Base-by-base conservation (phyloP, 2,888 invertebrate genomes). In the Sinodicranocentrus sp. region DNA sequence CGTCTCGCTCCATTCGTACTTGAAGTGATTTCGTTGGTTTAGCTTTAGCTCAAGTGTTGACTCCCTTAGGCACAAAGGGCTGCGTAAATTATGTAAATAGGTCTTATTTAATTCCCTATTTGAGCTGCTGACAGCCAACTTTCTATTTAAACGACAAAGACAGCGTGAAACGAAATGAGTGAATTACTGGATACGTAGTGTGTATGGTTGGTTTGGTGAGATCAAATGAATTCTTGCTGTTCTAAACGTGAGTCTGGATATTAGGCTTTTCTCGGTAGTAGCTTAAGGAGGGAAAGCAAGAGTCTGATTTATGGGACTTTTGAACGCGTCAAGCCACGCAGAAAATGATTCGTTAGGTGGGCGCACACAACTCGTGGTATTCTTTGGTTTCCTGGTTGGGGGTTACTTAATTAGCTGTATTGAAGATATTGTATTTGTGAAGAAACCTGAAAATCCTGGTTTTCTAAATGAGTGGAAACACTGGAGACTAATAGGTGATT, bases 41-140 rank as follows among this genome's bases (percentile, higher is more conserved):
- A 26, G 70, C 44, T 28, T 70, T 23, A 65, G 68, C 59, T 48
- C 13, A 71, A 71, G 79, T 71, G 71, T 79, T 63, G 54, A 65
- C 71, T 71, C 79, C 71, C 79, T 71, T 13, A 26, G 79, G 71
- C 71, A 33, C 68, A 68, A 59, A 79, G n/a, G 71, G 63, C 71
- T 79, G 71, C 65, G 79, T 79, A 79, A 71, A 79, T 79, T 79
- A 79, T 79, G 79, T 54, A 79, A 79, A 79, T 79, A 79, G 65
- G 71, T 39, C 63, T 71, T 79, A 72, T 72, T 79, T 79, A 79
- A 79, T 79, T 79, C 54, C 71, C 79, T 63, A 72, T 79, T 79
- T 63, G 71, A 71, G 61, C 65, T 43, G 79, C 52, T 79, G 79
- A 79, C 79, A 79, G 71, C 57, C 25, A 44, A 39, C 39, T 44